A percentile compares a stretch with the other conserved stretches of the same genome.
phyloP scores from a whole-genome alignment of 2,113 vertebrate species.

The Amazona guildingii region DNA sequence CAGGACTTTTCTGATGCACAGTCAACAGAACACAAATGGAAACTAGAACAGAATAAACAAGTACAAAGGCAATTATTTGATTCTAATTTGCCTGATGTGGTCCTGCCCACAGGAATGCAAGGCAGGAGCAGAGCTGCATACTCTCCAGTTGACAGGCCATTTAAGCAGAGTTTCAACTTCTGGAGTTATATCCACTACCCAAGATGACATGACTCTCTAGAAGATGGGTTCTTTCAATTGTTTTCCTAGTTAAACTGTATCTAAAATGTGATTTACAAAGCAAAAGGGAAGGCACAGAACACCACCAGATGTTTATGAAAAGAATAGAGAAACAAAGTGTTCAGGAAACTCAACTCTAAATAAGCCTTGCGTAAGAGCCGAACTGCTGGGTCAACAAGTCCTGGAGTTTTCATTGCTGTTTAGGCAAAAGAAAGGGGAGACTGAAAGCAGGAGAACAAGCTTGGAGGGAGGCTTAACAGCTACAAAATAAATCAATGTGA shows the following conservation, averaged over 20 bases:
- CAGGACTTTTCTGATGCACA: not conserved
- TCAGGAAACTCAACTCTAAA: not conserved
- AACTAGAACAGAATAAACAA: constrained; percentile 24
- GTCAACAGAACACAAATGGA: not conserved
- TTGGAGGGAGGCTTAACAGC: not conserved
- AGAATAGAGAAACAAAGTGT: not conserved
- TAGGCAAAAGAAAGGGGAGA: not conserved
- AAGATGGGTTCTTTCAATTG: not conserved
- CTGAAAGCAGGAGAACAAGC: not conserved
- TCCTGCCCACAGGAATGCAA: not conserved
- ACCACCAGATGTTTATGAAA: not conserved
- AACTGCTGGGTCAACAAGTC: not conserved
- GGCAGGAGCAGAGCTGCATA: not conserved
- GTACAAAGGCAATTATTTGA: not conserved
- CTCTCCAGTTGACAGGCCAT: not conserved
- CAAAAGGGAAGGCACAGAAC: not conserved
- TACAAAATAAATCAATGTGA: not conserved
- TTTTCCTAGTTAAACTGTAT: not conserved
- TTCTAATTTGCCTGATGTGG: not conserved
- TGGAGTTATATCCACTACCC: not conserved
- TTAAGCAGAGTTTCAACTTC: not conserved
- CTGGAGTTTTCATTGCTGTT: not conserved
- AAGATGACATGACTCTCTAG: not conserved
- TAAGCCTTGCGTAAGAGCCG: not conserved
- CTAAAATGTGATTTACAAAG: not conserved